Conservation (phyloP, 2,797 vertebrate genomes). For the Poeciliopsis paucimaculata region DNA sequence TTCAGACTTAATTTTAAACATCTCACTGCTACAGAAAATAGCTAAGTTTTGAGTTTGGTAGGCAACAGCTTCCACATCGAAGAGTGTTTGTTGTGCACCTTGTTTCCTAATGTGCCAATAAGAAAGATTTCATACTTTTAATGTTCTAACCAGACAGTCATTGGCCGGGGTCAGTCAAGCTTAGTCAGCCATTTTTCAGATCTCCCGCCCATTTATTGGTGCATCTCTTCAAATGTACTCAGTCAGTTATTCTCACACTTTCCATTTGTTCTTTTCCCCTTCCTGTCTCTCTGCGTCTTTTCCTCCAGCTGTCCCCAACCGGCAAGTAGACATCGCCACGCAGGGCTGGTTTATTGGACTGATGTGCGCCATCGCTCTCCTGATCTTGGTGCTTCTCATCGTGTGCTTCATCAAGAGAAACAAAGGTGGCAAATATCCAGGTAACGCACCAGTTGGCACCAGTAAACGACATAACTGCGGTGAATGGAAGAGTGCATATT, state of each 20-base stretch:
- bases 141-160: not conserved
- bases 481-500: not conserved
- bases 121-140: not conserved
- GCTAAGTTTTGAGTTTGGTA: not conserved
- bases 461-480: not conserved
- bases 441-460: constrained; percentile 61
- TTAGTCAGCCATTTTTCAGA: not conserved
- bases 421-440: constrained; percentile 98
- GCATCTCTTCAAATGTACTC: not conserved
- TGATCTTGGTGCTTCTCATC: constrained; percentile 95
- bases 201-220: not conserved
- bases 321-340: constrained; percentile 95
- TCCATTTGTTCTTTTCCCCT: not conserved
- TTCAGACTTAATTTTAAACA: not conserved
- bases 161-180: not conserved
- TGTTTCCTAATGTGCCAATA: not conserved
- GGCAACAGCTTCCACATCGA: not conserved
- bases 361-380: constrained; percentile 97
- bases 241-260: not conserved
- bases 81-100: not conserved
- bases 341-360: constrained; percentile 99
- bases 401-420: constrained; percentile 98
- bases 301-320: constrained; percentile 87
- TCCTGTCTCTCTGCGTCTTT: not conserved
- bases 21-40: not conserved